A percentile compares a stretch with the other conserved stretches of the same genome.
Evolutionary conservation across 2,797 vertebrate genomes (phyloP).

Genomic region (Scolopax bukidnonensis): DNA sequence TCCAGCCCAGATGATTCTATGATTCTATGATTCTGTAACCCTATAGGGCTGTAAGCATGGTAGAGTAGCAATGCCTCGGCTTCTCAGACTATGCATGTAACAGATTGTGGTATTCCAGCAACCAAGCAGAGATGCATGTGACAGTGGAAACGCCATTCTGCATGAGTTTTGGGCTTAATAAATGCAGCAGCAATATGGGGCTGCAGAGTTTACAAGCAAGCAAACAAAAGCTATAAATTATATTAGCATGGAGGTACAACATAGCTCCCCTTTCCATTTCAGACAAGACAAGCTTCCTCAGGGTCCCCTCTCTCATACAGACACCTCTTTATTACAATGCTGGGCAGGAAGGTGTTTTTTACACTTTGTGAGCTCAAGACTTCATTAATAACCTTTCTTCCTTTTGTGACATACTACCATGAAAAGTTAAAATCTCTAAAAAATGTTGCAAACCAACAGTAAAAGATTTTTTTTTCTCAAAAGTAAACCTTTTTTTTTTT

Average conservation of each 20-base stretch:
- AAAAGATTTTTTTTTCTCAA: background rate
- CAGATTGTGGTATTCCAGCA: background rate
- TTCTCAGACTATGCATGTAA: background rate
- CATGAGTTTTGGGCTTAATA: background rate
- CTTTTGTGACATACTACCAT: background rate
- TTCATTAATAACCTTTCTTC: background rate
- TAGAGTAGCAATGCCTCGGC: background rate
- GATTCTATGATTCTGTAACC: too few relatives aligned
- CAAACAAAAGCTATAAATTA: background rate
- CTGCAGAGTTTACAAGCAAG: background rate
- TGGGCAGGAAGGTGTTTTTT: background rate
- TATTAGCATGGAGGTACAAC: background rate
- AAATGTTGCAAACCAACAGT: background rate
- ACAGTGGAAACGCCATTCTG: background rate
- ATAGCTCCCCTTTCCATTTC: background rate
- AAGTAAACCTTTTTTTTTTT: background rate
- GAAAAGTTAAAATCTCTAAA: background rate
- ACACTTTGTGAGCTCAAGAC: background rate
- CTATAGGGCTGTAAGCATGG: background rate
- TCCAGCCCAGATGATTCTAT: too few relatives aligned
- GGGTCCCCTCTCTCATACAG: background rate
- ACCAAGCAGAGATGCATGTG: rapidly evolving
- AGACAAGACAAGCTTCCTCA: background rate
- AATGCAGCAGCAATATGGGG: rapidly evolving
- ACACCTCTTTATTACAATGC: background rate